Evolutionary conservation across 2,888 invertebrate genomes (phyloP).

Genomic region (Drepana falcataria): DNA sequence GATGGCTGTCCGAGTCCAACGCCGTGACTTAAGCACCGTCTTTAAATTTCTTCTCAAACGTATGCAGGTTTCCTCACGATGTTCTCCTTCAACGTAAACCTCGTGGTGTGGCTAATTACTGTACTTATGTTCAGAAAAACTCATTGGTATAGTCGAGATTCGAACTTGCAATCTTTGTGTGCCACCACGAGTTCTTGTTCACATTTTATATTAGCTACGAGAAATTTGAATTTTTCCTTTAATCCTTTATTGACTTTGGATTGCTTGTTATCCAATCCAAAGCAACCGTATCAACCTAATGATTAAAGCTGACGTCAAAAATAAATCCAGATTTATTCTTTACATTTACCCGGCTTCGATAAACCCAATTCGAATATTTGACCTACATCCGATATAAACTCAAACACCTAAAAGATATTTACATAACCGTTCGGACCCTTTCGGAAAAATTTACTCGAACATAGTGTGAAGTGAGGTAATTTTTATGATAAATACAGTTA

Average conservation of each 20-base stretch:
- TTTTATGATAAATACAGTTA: conserved; percentile 33
- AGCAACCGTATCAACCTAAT: background rate
- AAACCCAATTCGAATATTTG: conserved; percentile 22
- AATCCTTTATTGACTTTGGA: conserved; percentile 7
- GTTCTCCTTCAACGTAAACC: no score
- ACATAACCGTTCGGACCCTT: conserved; percentile 26
- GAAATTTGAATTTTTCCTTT: no score
- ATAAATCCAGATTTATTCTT: conserved; percentile 11
- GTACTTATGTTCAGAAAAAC: no score
- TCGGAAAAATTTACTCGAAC: conserved; percentile 18
- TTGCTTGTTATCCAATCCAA: conserved; percentile 10
- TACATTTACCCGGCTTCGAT: conserved; percentile 8
- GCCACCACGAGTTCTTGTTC: no score
- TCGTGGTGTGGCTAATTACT: no score
- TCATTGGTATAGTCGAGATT: no score
- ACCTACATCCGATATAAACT: conserved; percentile 11
- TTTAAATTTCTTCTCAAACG: no score
- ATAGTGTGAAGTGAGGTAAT: conserved; percentile 29
- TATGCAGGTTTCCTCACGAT: no score
- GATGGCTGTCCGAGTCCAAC: no score
- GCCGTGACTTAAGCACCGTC: no score
- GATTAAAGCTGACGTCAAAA: conserved; percentile 2
- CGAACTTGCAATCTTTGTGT: no score
- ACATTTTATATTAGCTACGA: no score
- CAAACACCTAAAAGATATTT: conserved; percentile 30